Evolutionary conservation across 2,888 invertebrate species (phyloP), one percentile per base, ranked within the genome.

Genomic region (Acheta domesticus): DNA sequence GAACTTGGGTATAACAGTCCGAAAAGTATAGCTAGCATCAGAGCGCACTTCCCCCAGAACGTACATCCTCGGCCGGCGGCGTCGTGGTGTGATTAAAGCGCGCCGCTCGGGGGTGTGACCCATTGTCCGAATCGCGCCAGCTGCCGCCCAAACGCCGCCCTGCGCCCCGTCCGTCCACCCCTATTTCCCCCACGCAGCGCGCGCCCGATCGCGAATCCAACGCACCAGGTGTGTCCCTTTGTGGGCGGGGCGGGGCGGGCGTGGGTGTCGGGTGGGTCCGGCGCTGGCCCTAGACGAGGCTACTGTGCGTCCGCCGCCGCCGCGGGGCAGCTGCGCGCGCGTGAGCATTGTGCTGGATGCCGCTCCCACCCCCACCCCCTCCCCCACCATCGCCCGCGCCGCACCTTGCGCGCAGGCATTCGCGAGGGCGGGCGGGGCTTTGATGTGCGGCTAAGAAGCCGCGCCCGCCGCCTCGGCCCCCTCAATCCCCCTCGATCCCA

Each of bases 381-480:
- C 62, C 62, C 19, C 3, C 3, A 3, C 2, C 11, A 4, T 0
- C 62, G n/a, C 62, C 62, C 62, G 4, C 62, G 36, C 36, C 36
- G 62, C 62, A 62, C 62, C 62, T 62, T 62, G 62, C 62, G 62
- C 62, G 62, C 62, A 62, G 62, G 62, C n/a, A 62, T 62, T 14
- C 62, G n/a, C 62, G n/a, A 12, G 62, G 62, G 62, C 62, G n/a
- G 16, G 62, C 36, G 62, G n/a, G 62, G 62, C 62, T 62, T 62
- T 62, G 62, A 62, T 62, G 62, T 62, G 8, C n/a, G 36, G 36
- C 36, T 19, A 62, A 62, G 62, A n/a, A 62, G n/a, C 62, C 16
- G 62, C 0, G 1, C 36, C 36, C 36, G 23, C 23, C 3, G 23
- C 36, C 62, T 4, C 62, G 62, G 14, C 62, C 62, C 62, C 62